Conservation (phyloP, 2,797 vertebrate genomes). For the Diplodus puntazzo region DNA sequence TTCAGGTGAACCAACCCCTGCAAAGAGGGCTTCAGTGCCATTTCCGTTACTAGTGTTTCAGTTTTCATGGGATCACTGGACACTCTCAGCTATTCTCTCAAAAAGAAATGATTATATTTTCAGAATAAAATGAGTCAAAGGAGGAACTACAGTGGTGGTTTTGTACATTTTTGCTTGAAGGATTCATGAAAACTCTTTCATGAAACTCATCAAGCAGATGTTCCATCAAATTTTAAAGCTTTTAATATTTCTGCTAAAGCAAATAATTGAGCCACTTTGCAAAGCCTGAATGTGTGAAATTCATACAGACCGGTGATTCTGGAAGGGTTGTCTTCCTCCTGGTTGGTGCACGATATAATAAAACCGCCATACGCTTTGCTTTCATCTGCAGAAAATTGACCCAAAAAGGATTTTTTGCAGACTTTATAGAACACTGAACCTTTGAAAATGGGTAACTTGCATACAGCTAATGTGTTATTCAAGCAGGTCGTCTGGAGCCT, state of each 20-base stretch:
- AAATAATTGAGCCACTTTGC: constrained; percentile 38
- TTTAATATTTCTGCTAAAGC: constrained; percentile 22
- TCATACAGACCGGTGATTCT: constrained; percentile 11
- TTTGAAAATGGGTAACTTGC: constrained; percentile 66
- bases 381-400: constrained; percentile 67
- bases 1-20: neutral
- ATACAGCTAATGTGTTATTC: constrained; percentile 61
- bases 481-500: constrained; percentile 63
- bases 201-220: neutral
- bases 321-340: constrained; percentile 7
- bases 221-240: constrained; percentile 22
- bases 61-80: constrained; percentile 5
- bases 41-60: constrained; percentile 6
- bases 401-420: constrained; percentile 60
- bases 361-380: constrained; percentile 34
- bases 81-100: neutral
- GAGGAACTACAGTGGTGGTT: neutral
- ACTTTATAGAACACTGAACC: constrained; percentile 44
- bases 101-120: constrained; percentile 16
- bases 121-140: constrained; percentile 12
- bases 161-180: neutral
- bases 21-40: neutral
- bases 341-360: constrained; percentile 15
- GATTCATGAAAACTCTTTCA: constrained; percentile 10
- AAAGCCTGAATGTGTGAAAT: constrained; percentile 23